Evolutionary conservation across 2,797 vertebrate genomes (phyloP).

Genomic region (Linurgus olivaceus): DNA sequence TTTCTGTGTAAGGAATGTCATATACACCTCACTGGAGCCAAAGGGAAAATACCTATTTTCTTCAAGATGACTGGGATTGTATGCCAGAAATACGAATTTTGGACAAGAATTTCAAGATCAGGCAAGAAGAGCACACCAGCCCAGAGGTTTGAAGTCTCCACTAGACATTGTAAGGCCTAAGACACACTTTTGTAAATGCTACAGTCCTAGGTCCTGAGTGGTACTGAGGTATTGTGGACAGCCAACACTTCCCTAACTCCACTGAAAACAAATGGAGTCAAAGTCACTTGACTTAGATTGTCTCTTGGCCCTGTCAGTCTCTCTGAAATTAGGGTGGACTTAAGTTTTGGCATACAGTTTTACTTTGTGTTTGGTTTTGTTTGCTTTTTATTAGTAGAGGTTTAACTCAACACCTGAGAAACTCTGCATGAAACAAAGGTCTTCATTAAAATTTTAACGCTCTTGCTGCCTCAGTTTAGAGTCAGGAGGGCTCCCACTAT

Average conservation of each 20-base stretch:
- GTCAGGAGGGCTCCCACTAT: slow-evolving; percentile 20
- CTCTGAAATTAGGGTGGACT: background rate
- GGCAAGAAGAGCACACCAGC: background rate
- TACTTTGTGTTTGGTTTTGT: background rate
- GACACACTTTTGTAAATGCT: background rate
- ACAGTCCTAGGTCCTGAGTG: background rate
- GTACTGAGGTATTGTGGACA: background rate
- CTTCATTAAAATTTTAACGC: slow-evolving; percentile 55
- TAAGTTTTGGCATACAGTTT: background rate
- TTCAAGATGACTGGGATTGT: background rate
- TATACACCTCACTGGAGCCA: fast-evolving
- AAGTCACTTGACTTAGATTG: background rate
- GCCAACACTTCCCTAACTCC: background rate
- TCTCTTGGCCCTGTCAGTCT: background rate
- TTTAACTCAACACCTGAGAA: slow-evolving; percentile 54
- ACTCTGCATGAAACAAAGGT: background rate
- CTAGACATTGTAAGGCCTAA: background rate
- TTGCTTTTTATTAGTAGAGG: background rate
- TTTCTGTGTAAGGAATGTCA: background rate
- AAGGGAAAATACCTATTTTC: background rate
- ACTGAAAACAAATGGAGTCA: background rate
- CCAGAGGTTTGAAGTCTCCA: background rate
- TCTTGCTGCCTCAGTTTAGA: background rate
- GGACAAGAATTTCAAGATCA: background rate
- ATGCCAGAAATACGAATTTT: fast-evolving